These are phyloP conservation scores for Mycalesis mineus DNA, from an alignment of 2,888 invertebrate species.

Conservation along the genomic window DNA sequence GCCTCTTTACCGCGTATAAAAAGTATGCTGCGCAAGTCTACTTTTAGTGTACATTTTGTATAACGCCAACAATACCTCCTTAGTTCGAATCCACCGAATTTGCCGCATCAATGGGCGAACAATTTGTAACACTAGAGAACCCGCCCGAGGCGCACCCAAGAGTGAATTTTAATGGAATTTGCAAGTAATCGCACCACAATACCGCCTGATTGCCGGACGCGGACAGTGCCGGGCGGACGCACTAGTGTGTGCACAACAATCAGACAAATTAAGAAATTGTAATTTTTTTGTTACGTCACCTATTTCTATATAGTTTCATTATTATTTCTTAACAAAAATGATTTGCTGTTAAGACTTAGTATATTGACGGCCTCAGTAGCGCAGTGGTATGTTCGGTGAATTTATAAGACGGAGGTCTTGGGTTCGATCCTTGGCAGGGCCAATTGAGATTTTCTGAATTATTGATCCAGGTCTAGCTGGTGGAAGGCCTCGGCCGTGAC, in stretches of 20 bases:
- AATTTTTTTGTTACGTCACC: neutral
- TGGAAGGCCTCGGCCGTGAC: too few relatives aligned
- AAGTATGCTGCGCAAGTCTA: too few relatives aligned
- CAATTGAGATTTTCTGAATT: too few relatives aligned
- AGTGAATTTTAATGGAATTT: constrained; percentile 48
- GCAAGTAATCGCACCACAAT: constrained; percentile 69
- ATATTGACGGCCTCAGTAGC: too few relatives aligned
- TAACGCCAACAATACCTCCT: neutral
- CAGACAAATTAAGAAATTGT: constrained; percentile 46
- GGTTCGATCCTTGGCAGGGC: too few relatives aligned
- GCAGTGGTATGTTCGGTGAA: too few relatives aligned
- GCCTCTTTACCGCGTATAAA: too few relatives aligned
- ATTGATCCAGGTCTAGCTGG: too few relatives aligned
- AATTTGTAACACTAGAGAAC: constrained; percentile 29
- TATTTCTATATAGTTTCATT: neutral
- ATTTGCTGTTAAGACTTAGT: too few relatives aligned
- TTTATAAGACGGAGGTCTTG: too few relatives aligned
- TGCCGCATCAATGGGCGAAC: constrained; percentile 34
- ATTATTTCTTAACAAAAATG: too few relatives aligned
- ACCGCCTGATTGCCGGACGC: constrained; percentile 52
- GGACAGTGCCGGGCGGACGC: constrained; percentile 37
- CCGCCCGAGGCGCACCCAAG: constrained; percentile 28
- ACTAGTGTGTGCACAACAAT: constrained; percentile 44
- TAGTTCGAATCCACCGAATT: constrained; percentile 20
- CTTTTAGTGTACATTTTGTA: too few relatives aligned